These are phyloP conservation scores for Heliconius nattereri DNA, from an alignment of 1,140 invertebrate genomes.

Conservation along the genomic window DNA sequence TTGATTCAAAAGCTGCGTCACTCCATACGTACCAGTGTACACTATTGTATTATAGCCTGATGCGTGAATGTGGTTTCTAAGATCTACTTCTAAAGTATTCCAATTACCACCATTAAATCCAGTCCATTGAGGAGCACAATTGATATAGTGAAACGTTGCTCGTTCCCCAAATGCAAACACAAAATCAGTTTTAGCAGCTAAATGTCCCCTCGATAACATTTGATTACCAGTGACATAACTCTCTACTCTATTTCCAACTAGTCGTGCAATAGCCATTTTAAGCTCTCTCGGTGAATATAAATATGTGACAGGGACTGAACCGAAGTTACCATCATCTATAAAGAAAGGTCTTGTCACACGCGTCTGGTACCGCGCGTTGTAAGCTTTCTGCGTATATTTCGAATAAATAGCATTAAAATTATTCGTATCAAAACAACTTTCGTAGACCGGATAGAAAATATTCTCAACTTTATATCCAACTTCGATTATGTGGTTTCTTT, in stretches of 20 bases:
- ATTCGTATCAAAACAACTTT: slow-evolving; percentile 65
- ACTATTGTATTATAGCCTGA: slow-evolving; percentile 70
- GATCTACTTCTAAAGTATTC: slow-evolving; percentile 78
- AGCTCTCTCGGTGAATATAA: slow-evolving; percentile 62
- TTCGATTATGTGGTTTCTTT: slow-evolving; percentile 56
- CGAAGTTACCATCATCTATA: slow-evolving; percentile 54
- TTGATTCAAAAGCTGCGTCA: slow-evolving; percentile 72
- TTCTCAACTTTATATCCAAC: slow-evolving; percentile 65
- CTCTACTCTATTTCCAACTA: slow-evolving; percentile 56
- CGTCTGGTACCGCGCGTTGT: slow-evolving; percentile 66
- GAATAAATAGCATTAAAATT: slow-evolving; percentile 61
- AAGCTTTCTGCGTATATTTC: slow-evolving; percentile 69
- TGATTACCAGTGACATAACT: slow-evolving; percentile 53
- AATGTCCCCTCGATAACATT: slow-evolving; percentile 84
- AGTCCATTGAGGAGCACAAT: slow-evolving; percentile 85
- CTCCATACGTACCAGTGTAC: slow-evolving; percentile 80
- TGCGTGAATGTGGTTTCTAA: slow-evolving; percentile 64
- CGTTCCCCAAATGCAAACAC: slow-evolving; percentile 84
- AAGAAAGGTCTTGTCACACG: slow-evolving; percentile 66
- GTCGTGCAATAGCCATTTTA: slow-evolving; percentile 52
- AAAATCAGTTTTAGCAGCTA: slow-evolving; percentile 86
- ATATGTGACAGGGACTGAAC: slow-evolving; percentile 50
- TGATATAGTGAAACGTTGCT: slow-evolving; percentile 85
- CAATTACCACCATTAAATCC: slow-evolving; percentile 86
- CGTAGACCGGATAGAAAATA: slow-evolving; percentile 62